Conservation (phyloP, 2,113 vertebrate genomes). For the Nannospalax galili region DNA sequence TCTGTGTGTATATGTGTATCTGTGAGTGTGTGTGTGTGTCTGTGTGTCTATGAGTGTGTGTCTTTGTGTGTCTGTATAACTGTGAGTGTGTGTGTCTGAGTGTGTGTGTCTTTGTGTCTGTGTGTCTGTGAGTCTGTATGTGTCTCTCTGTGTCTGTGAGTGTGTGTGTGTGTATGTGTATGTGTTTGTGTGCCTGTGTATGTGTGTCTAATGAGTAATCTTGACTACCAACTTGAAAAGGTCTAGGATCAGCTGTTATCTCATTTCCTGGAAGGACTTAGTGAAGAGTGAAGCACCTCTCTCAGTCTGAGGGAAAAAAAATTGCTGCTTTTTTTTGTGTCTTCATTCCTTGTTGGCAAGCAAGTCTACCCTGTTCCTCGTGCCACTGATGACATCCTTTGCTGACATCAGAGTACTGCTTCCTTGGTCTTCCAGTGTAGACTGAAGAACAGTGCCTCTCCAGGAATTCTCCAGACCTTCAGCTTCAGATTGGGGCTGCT, state of each 20-base stretch:
- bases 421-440: neutral
- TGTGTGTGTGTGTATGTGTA: neutral
- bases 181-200: neutral
- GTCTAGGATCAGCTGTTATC: neutral
- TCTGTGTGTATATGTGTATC: neutral
- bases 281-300: neutral
- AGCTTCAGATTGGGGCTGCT: neutral
- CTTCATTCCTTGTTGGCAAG: neutral
- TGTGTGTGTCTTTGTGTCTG: neutral
- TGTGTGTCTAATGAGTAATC: neutral
- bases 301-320: neutral
- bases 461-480: neutral
- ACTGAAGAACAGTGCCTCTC: neutral
- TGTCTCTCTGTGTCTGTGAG: too few relatives aligned
- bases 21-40: neutral
- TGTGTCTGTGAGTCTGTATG: neutral
- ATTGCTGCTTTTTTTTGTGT: neutral
- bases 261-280: neutral
- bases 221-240: neutral
- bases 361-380: neutral
- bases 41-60: neutral
- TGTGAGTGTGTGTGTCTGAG: too few relatives aligned
- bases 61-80: neutral
- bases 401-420: neutral
- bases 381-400: neutral